Evolutionary conservation across 2,888 invertebrate species (phyloP).

Genomic region (Auanema sp.): DNA sequence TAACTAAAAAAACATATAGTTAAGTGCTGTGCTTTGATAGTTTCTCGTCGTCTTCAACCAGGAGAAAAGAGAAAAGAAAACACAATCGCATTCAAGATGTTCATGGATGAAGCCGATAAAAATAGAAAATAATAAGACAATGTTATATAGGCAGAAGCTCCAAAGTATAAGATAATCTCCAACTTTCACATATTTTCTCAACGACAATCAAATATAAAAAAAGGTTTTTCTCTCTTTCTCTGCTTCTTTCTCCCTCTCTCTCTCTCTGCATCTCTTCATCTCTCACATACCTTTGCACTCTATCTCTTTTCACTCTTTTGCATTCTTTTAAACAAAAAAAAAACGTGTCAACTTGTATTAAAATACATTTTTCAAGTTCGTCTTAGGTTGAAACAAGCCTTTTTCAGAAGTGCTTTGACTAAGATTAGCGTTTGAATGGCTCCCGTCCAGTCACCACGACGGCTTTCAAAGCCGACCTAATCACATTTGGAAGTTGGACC

Average conservation of each 20-base stretch:
- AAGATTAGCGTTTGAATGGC: constrained; percentile 6
- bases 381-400: too few relatives aligned
- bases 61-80: too few relatives aligned
- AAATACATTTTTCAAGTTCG: too few relatives aligned
- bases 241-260: neutral
- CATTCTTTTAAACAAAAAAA: neutral
- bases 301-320: too few relatives aligned
- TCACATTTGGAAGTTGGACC: constrained; percentile 22
- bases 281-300: too few relatives aligned
- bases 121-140: too few relatives aligned
- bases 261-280: too few relatives aligned
- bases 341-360: neutral
- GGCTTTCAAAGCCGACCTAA: constrained; percentile 23
- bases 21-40: neutral
- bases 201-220: neutral
- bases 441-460: constrained; percentile 2
- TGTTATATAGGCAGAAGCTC: too few relatives aligned
- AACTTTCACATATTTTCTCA: neutral
- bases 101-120: too few relatives aligned
- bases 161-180: too few relatives aligned
- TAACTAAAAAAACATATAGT: neutral
- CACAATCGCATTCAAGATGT: too few relatives aligned
- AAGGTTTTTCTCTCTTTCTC: neutral
- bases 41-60: neutral
- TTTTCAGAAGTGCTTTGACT: too few relatives aligned